Evolutionary conservation across 2,888 invertebrate species (phyloP).

Genomic region (Cataglyphis rosenhaueri): DNA sequence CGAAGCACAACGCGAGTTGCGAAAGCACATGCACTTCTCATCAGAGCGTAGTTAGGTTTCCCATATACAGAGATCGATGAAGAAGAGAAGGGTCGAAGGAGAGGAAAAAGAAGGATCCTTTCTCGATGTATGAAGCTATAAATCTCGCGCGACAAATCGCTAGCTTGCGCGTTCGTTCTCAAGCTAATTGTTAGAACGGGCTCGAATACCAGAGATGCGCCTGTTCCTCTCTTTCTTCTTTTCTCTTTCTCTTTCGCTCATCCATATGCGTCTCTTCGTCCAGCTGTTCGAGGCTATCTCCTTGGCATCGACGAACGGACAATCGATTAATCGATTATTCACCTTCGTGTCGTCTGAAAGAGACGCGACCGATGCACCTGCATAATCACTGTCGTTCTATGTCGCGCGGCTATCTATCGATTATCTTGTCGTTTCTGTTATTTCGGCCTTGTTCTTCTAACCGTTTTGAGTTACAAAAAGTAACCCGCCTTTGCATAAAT

Average conservation of each 20-base stretch:
- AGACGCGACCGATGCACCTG: conserved; percentile 59
- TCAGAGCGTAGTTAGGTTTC: conserved; percentile 53
- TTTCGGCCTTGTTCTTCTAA: conserved; percentile 20
- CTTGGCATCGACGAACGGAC: conserved; percentile 68
- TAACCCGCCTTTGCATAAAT: not conserved
- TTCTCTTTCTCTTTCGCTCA: conserved; percentile 45
- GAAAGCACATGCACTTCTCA: conserved; percentile 55
- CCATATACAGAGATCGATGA: conserved; percentile 62
- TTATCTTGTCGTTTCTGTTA: conserved; percentile 47
- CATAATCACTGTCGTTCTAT: conserved; percentile 51
- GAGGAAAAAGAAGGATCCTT: conserved; percentile 40
- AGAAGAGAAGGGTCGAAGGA: conserved; percentile 32
- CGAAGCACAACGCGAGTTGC: conserved; percentile 32
- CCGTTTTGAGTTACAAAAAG: not conserved
- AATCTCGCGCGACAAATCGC: conserved; percentile 81
- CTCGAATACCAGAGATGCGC: conserved; percentile 72
- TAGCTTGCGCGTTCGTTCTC: conserved; percentile 78
- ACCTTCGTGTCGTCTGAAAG: conserved; percentile 40
- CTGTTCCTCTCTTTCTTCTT: conserved; percentile 21
- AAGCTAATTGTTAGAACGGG: conserved; percentile 81
- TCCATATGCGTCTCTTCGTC: conserved; percentile 26
- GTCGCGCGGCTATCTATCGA: conserved; percentile 28
- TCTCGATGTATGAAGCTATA: conserved; percentile 81
- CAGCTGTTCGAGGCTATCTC: conserved; percentile 41
- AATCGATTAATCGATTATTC: conserved; percentile 80